phyloP scores from a whole-genome alignment of 2,888 invertebrate genomes.

The Rhingia campestris region DNA sequence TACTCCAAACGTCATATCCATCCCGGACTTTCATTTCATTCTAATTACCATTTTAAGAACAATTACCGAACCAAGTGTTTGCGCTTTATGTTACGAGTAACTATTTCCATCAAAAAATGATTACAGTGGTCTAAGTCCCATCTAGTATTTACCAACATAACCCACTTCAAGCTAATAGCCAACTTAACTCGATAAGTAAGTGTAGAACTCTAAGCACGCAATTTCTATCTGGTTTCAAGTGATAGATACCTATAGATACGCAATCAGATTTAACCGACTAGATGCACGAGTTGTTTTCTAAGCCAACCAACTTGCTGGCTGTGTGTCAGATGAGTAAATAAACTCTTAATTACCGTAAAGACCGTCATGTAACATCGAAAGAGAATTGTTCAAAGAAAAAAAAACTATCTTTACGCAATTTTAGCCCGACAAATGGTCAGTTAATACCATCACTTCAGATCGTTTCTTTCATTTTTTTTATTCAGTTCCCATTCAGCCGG shows the following conservation, averaged over 20 bases:
- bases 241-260: slow-evolving; percentile 35
- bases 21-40: slow-evolving; percentile 9
- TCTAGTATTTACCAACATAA: slow-evolving; percentile 41
- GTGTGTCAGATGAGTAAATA: slow-evolving; percentile 24
- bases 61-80: neutral
- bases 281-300: slow-evolving; percentile 65
- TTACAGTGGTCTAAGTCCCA: slow-evolving; percentile 35
- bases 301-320: slow-evolving; percentile 37
- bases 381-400: neutral
- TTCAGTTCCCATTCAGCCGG: neutral
- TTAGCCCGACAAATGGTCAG: slow-evolving; percentile 1
- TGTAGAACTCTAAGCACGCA: slow-evolving; percentile 59
- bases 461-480: neutral
- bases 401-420: slow-evolving; percentile 23
- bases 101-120: neutral
- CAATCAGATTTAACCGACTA: slow-evolving; percentile 41
- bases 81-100: neutral
- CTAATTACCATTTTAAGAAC: slow-evolving; percentile 3
- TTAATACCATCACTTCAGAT: neutral
- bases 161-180: slow-evolving; percentile 39
- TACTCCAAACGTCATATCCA: neutral
- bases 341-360: slow-evolving; percentile 30
- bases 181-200: slow-evolving; percentile 2
- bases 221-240: slow-evolving; percentile 47
- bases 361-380: slow-evolving; percentile 14